Evolutionary conservation across 2,113 vertebrate species (phyloP), one percentile per base, ranked within the genome.

Genomic region (Actenoides lindsayi): DNA sequence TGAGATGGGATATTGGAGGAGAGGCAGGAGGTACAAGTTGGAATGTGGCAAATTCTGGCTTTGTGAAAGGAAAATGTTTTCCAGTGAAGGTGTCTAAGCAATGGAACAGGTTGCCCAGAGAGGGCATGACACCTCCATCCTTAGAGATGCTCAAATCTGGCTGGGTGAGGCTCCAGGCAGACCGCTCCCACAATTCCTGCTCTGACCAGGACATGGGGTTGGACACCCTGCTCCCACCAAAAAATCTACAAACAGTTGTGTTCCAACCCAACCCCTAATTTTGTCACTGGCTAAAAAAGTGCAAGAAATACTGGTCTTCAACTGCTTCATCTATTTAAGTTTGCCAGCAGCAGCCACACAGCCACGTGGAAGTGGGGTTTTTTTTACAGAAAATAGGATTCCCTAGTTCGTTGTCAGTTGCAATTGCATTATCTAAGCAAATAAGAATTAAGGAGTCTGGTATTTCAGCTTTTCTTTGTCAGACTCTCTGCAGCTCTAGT

Each of bases 401-500:
- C 44, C 37, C n/a, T 17, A 9, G 35, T 90, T 88, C 80, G 13
- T 54, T 74, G 15, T 42, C 46, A 77, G 25, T 42, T 10, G 25
- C 44, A 65, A 12, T 69, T 84, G 59, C n/a, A 50, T 91, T 82
- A 77, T 85, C 59, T 77, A 76, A 91, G 78, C 78, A 91, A 94
- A 18, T 53, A 76, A 77, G 44, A 83, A 87, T 87, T 87, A 44
- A 70, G 44, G 35, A 84, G 81, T 59, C 28, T 65, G n/a, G 11
- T 74, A 27, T 18, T 83, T 30, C 50, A 88, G 46, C 48, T 84
- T 93, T 86, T 74, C 54, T 85, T 68, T 67, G 28, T 69, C 65
- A 88, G 54, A 16, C 33, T 24, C 85, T 83, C 15, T 68, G 42
- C 42, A 93, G 56, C 62, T 79, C 46, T 67, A n/a, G 68, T 73